Evolutionary conservation across 2,797 vertebrate genomes (phyloP), one percentile per base, ranked within the genome.

Genomic region (Sarcoramphus papa): DNA sequence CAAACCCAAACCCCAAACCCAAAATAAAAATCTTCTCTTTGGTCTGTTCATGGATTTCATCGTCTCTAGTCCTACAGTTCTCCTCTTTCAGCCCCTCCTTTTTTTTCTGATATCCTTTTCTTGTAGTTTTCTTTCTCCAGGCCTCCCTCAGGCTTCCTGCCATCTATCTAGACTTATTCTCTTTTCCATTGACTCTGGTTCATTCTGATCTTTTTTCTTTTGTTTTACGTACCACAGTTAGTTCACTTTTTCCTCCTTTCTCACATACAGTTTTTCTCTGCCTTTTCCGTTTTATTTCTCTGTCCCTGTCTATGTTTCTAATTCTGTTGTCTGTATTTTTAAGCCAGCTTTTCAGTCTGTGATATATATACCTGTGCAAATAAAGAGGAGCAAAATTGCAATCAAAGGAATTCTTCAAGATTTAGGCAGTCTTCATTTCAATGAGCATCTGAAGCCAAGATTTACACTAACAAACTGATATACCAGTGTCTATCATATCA

Each of bases 41-140:
- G 17, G 23, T 70, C 12, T n/a, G 11, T 57, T 88, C 87, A 63
- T 69, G 72, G 74, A 62, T 88, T 95, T 95, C 41, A 75, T 40
- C 3, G 0, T 90, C 31, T 83, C 41, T 76, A 94, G 74, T 90
- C 60, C 59, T 88, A 90, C n/a, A 73, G 74, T 78, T 74, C 56
- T 90, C 8, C 14, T 67, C 21, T 84, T 84, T 90, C 69, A 70
- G 50, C 10, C 45, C n/a, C 45, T 92, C 35, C 33, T 70, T 87
- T 91, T 73, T 73, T 80, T 93, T 54, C 83, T 92, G 65, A 91
- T 94, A 88, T 85, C 15, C 41, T 90, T 95, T 94, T 85, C 73
- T 94, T 94, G 77, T 65, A 59, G 43, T 84, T 95, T 88, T 96
- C 76, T 96, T 93, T 96, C 96, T 96, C 87, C 88, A 77, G 93